Percentiles rank a stretch among this genome's conserved stretches.
Conservation (phyloP, 2,797 vertebrate genomes). For the Poecilia picta region DNA sequence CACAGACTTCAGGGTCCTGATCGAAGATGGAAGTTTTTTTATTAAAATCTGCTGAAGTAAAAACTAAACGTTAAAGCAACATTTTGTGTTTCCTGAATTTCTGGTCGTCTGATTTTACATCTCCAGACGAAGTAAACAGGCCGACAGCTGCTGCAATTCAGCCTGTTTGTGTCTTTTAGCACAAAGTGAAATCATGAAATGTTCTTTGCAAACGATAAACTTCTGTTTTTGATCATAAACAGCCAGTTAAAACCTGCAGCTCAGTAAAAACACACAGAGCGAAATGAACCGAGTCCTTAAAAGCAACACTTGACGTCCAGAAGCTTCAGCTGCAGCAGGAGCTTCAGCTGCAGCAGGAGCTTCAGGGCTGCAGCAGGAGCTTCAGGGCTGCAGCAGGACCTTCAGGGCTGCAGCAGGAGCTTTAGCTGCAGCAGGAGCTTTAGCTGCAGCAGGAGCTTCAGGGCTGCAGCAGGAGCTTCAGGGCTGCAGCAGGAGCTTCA, state of each 20-base stretch:
- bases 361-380: slow-evolving; percentile 8
- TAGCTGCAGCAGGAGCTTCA: slow-evolving; percentile 1
- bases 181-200: background rate
- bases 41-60: background rate
- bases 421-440: too few species aligned
- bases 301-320: slow-evolving; percentile 36
- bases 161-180: background rate
- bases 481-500: slow-evolving; percentile 1
- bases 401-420: slow-evolving; percentile 8
- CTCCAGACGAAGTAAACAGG: background rate
- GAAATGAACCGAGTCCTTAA: slow-evolving; percentile 34
- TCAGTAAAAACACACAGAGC: background rate
- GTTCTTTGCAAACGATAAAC: background rate
- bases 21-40: background rate
- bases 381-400: too few species aligned
- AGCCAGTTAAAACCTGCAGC: background rate
- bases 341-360: slow-evolving; percentile 2
- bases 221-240: background rate
- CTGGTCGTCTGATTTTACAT: background rate
- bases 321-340: too few species aligned
- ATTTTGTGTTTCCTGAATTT: background rate
- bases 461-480: too few species aligned
- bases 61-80: background rate
- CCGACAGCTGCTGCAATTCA: background rate
- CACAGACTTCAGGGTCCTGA: background rate